phyloP scores from a whole-genome alignment of 2,113 vertebrate species.

The Dissostichus mawsoni region DNA sequence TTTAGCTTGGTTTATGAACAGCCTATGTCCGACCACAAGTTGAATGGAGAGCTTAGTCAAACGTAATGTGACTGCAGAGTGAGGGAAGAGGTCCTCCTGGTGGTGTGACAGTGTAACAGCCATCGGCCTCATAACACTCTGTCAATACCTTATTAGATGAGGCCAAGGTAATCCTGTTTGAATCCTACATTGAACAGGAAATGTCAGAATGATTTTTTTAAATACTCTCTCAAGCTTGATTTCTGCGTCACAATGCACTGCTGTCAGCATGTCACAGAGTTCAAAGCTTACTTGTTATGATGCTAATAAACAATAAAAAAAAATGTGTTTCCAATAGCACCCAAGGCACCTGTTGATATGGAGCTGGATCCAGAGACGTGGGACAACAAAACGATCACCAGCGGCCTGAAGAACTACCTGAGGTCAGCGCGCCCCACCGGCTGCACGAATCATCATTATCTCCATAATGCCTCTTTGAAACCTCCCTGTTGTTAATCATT shows the following conservation, averaged over 20 bases:
- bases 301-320: constrained; percentile 10
- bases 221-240: not conserved
- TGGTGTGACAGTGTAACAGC: constrained; percentile 58
- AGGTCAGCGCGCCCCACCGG: constrained; percentile 86
- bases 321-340: constrained; percentile 81
- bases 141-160: constrained; percentile 44
- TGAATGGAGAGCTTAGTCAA: not conserved
- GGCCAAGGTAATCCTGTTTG: constrained; percentile 32
- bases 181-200: constrained; percentile 42
- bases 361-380: constrained; percentile 95
- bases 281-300: not conserved
- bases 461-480: constrained; percentile 58
- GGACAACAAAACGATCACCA: constrained; percentile 99
- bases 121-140: not conserved
- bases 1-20: not conserved
- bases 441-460: constrained; percentile 51
- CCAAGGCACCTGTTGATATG: constrained; percentile 92
- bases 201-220: constrained; percentile 20
- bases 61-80: constrained; percentile 1
- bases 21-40: not conserved
- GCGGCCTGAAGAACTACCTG: constrained; percentile 98
- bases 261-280: not conserved
- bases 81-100: constrained; percentile 68
- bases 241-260: constrained; percentile 5
- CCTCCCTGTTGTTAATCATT: constrained; percentile 38